Base-by-base conservation (phyloP, 2,797 vertebrate species). In the Centroberyx gerrardi region DNA sequence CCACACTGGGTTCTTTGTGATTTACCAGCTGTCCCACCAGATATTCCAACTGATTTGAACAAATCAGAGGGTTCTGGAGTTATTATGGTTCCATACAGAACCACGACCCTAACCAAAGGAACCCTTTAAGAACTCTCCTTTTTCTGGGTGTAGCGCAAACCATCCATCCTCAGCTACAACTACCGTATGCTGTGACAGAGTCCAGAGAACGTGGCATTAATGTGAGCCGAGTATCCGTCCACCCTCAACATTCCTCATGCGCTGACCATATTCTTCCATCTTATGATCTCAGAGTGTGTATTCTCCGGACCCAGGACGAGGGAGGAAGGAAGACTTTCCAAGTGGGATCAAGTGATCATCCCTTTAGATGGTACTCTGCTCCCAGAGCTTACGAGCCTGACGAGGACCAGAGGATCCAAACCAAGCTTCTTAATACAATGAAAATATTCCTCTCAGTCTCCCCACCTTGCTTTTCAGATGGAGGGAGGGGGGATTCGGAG, bases 261-360 rank as follows among this genome's bases (percentile, higher is more conserved):
- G 61, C 75, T 79, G 78, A 82, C 62, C 2, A 2, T 68, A 71
- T 83, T 85, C 58, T 86, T 93, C 85, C 85, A 83, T 71, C 29
- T 60, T 1, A 76, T 83, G 69, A 86, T 79, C 76, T 89, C 87
- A 86, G 40, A 53, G 53, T 53, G 22, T 18, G 33, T 73, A 65
- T 68, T 78, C 74, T 77, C 55, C 27, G 33, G 79, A 65, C 5
- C 28, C 62, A 51, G 70, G 75, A 67, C 13, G 29, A 74, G 68
- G 61, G 72, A 78, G 84, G 73, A 80, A 78, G 67, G 65, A 74
- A 28, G 36, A 87, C 63, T 89, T 91, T 89, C 83, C 85, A 78
- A 72, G 38, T 60, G 51, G 83, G 78, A 85, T 87, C 71, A 86
- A 84, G 63, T 12, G 74, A 76, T 89, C 69, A 87, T 84, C 65